Conservation (phyloP, 2,797 vertebrate genomes). For the Pelochelys cantorii region DNA sequence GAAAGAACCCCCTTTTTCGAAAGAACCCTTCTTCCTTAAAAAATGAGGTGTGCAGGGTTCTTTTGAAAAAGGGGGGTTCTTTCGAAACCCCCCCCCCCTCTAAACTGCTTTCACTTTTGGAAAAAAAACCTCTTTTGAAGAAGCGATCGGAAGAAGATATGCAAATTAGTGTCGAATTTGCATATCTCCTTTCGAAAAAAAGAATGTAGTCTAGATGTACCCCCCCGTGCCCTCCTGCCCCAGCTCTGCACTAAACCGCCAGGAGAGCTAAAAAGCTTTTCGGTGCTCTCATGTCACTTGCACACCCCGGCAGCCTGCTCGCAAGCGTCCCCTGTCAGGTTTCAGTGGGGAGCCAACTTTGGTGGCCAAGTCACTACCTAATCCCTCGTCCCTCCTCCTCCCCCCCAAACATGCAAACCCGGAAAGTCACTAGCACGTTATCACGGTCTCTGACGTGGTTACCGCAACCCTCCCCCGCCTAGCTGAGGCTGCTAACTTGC, state of each 20-base stretch:
- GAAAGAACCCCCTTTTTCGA: too few species aligned
- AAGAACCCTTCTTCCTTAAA: too few species aligned
- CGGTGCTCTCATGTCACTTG: conserved; percentile 59
- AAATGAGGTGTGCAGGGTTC: too few species aligned
- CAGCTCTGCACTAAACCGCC: neutral
- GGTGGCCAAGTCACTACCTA: conserved; percentile 43
- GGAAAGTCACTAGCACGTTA: conserved; percentile 61
- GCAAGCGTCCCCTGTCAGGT: conserved; percentile 8
- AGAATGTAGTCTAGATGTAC: too few species aligned
- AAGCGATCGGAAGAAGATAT: too few species aligned
- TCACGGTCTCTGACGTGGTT: conserved; percentile 46
- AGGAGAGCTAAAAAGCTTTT: conserved; percentile 40
- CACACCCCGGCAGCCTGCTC: conserved; percentile 29
- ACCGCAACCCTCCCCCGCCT: conserved; percentile 21
- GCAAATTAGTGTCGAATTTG: too few species aligned
- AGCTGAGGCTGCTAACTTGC: conserved; percentile 35
- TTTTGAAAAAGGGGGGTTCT: too few species aligned
- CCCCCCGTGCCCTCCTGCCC: neutral
- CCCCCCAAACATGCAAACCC: conserved; percentile 41
- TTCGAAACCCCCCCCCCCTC: too few species aligned
- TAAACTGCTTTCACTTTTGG: too few species aligned
- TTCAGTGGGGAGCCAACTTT: conserved; percentile 64
- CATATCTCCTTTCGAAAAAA: too few species aligned
- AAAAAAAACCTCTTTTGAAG: too few species aligned
- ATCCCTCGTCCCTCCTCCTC: neutral